Percentiles rank a stretch among this genome's conserved stretches.
Evolutionary conservation across 1,140 invertebrate genomes (phyloP).

Genomic region (Drosophila sucinea): DNA sequence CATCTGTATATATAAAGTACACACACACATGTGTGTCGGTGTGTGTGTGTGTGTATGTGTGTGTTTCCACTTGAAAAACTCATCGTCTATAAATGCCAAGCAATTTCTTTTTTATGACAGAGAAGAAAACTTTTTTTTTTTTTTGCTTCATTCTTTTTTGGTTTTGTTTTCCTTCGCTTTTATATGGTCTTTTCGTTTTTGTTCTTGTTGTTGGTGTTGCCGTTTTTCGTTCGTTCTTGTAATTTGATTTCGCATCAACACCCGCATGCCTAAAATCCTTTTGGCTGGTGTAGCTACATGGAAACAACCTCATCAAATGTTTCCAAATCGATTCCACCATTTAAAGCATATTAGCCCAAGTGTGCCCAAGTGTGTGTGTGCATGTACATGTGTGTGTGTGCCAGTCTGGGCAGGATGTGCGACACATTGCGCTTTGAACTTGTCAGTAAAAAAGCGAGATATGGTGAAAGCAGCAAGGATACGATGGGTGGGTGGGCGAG

Average conservation of each 20-base stretch:
- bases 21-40: not conserved
- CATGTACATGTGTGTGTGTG: not conserved
- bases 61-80: conserved; percentile 12
- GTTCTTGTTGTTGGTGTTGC: not conserved
- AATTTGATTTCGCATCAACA: conserved; percentile 20
- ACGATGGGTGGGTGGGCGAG: not conserved
- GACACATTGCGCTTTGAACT: conserved; percentile 58
- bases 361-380: conserved; percentile 24
- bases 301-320: conserved; percentile 60
- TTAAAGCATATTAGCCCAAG: conserved; percentile 59
- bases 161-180: not conserved
- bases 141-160: not conserved
- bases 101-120: conserved; percentile 14
- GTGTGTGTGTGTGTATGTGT: not conserved
- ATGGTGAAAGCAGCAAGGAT: not conserved
- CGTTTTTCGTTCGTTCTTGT: not conserved
- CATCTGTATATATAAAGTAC: no score
- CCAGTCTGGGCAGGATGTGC: conserved; percentile 38
- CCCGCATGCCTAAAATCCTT: conserved; percentile 1
- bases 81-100: conserved; percentile 13
- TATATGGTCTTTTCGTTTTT: not conserved
- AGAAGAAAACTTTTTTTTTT: conserved; percentile 6
- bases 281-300: conserved; percentile 38
- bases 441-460: conserved; percentile 16
- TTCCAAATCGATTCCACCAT: conserved; percentile 59